These are phyloP conservation scores for Rhinopomastus cyanomelas DNA, from an alignment of 2,113 vertebrate genomes.

Conservation along the genomic window DNA sequence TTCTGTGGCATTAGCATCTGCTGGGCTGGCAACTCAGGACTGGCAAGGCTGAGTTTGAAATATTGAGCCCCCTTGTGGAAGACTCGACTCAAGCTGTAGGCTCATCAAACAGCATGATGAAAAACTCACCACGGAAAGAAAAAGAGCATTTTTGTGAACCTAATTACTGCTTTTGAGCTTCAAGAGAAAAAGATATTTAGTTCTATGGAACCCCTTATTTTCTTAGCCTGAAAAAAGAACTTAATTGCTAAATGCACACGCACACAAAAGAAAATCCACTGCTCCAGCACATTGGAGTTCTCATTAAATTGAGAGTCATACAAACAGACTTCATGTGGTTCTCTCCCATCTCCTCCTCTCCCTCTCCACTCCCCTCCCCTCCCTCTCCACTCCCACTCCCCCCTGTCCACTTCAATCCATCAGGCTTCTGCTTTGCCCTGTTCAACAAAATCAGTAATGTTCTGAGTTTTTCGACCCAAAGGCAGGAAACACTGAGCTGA, in stretches of 20 bases:
- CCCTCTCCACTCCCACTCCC: no score
- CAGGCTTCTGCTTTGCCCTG: neutral
- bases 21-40: neutral
- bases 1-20: neutral
- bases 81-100: neutral
- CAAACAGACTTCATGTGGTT: no score
- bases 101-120: neutral
- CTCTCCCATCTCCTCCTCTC: no score
- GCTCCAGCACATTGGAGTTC: neutral
- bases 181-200: neutral
- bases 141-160: neutral
- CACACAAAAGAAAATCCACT: neutral
- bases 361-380: no score
- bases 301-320: neutral
- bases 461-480: neutral
- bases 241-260: neutral
- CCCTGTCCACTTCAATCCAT: neutral
- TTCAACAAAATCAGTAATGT: no score
- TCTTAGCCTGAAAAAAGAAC: neutral
- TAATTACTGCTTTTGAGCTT: neutral
- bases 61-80: slow-evolving; percentile 61
- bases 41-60: slow-evolving; percentile 30
- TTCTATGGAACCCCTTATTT: neutral
- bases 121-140: neutral
- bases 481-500: neutral